Base-by-base conservation (phyloP, 2,797 vertebrate genomes). In the Crax fasciolata region DNA sequence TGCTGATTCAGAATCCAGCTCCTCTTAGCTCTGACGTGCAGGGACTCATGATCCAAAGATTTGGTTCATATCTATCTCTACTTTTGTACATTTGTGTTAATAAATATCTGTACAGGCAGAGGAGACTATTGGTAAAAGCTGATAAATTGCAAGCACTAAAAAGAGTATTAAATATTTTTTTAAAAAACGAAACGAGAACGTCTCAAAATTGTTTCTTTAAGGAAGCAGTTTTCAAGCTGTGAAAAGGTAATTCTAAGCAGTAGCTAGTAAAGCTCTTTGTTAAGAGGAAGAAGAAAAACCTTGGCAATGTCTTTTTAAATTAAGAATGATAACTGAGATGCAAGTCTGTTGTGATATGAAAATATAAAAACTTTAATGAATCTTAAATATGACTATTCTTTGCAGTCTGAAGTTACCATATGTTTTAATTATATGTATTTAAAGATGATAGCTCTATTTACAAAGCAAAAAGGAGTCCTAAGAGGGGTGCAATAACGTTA, bases 281-380 rank as follows among this genome's bases (percentile, higher is more conserved):
- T 93, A 21, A 32, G 58, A 57, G 39, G 41, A 30, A 30, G 71
- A 90, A 91, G 49, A 87, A 61, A 54, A 96, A 93, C 95, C 95
- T 97, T 96, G 95, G 96, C 96, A 97, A 95, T 96, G 97, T 93
- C 94, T 97, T 96, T 97, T 97, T 92, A 80, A 87, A 78, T 87
- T 88, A 90, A 90, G 94, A 76, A 83, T 13, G 73, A 80, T 44
- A 94, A 83, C 68, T 93, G 0, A 96, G 72, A 85, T 90, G 63
- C 41, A 23, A 67, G 54, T 74, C 87, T 97, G 96, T 92, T 83
- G 68, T 90, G 96, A 95, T 94, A 95, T 93, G 61, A 88, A 95
- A 95, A 73, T 74, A 86, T 58, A 59, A 95, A 59, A 91, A 70
- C 23, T 93, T 89, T 93, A 63, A 89, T 89, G 91, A 94, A 52